A percentile compares a stretch with the other conserved stretches of the same genome.
Conservation (phyloP, 2,888 invertebrate genomes). For the Cancer borealis region DNA sequence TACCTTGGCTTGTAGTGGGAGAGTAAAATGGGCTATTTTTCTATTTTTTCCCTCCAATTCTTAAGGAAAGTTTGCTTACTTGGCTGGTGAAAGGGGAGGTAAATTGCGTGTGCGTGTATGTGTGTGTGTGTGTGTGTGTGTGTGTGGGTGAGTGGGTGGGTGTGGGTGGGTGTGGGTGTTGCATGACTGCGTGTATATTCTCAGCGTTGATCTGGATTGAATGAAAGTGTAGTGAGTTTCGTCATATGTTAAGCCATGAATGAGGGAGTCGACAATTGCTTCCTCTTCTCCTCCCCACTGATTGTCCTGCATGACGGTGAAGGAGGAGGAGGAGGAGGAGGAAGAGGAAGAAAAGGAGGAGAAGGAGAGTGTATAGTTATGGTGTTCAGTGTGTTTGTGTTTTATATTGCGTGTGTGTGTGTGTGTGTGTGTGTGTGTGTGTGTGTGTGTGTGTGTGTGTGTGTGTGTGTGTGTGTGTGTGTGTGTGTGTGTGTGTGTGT, state of each 20-base stretch:
- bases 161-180: background rate
- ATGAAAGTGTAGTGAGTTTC: background rate
- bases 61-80: background rate
- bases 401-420: background rate
- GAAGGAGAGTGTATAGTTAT: background rate
- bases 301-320: background rate
- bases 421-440: conserved; percentile 38
- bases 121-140: background rate
- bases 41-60: background rate
- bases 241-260: conserved; percentile 8
- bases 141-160: background rate
- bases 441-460: conserved; percentile 10
- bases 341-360: background rate
- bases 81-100: background rate
- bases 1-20: conserved; percentile 44
- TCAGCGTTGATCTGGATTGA: background rate
- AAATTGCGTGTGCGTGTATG: background rate
- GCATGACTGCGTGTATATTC: background rate
- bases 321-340: conserved; percentile 18
- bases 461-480: background rate
- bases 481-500: conserved; percentile 1
- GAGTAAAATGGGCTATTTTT: background rate
- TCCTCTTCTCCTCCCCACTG: background rate
- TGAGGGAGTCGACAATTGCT: conserved; percentile 35
- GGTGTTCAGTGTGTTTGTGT: conserved; percentile 30